Conservation (phyloP, 2,797 vertebrate genomes). For the Eidolon dupreanum region DNA sequence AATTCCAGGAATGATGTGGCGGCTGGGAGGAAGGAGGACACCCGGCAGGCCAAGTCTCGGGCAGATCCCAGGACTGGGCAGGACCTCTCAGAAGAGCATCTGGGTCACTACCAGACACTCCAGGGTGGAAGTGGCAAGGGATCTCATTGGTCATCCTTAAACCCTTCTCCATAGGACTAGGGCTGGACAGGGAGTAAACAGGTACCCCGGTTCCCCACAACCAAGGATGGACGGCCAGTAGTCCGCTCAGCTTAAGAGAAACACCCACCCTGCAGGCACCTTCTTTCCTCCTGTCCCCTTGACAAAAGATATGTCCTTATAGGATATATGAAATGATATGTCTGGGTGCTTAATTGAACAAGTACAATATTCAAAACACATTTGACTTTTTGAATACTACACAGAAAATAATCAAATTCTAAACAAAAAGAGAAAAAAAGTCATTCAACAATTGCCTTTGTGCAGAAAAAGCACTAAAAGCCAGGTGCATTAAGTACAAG, state of each 20-base stretch:
- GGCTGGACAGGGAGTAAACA: not conserved
- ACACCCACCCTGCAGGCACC: rapidly evolving
- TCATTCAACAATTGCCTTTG: not conserved
- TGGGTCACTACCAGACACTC: not conserved
- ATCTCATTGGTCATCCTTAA: not conserved
- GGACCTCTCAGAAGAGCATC: not conserved
- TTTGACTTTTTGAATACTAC: no score
- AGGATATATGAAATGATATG: rapidly evolving
- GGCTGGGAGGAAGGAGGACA: not conserved
- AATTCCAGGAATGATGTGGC: slow-evolving; percentile 68
- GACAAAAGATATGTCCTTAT: not conserved
- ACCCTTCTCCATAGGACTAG: not conserved
- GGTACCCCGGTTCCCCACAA: not conserved
- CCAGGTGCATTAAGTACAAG: not conserved
- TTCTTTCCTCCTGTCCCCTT: not conserved
- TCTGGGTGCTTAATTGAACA: not conserved
- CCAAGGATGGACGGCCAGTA: rapidly evolving
- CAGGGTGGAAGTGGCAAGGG: not conserved
- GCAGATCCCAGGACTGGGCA: slow-evolving; percentile 4
- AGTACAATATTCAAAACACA: not conserved
- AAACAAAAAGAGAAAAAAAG: not conserved
- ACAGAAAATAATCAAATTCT: not conserved
- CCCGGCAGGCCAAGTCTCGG: not conserved
- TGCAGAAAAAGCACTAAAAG: not conserved
- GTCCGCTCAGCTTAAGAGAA: not conserved